These are phyloP conservation scores for Crotalus horridus DNA, from an alignment of 2,113 vertebrate genomes.

Conservation along the genomic window DNA sequence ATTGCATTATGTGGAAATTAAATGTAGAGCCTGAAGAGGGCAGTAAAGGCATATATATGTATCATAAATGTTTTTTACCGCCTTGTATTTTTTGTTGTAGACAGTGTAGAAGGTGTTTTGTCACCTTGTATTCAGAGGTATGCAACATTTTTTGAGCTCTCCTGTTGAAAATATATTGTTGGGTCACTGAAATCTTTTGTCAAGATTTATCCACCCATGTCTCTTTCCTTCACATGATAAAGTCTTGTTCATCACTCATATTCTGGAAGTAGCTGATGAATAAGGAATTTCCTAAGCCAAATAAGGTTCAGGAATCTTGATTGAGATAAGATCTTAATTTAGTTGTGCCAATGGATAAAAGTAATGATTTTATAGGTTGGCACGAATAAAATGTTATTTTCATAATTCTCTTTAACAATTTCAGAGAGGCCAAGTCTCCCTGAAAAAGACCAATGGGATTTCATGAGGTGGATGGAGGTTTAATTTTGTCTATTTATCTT, in stretches of 20 bases:
- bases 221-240: conserved; percentile 44
- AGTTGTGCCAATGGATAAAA: conserved; percentile 26
- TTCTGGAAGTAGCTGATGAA: conserved; percentile 15
- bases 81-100: conserved; percentile 29
- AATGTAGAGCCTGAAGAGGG: conserved; percentile 65
- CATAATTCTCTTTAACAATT: conserved; percentile 35
- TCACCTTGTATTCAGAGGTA: conserved; percentile 48
- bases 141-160: conserved; percentile 57
- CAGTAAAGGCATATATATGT: conserved; percentile 65
- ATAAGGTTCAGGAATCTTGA: conserved; percentile 17
- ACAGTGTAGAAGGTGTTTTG: conserved; percentile 22
- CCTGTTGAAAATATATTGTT: conserved; percentile 52
- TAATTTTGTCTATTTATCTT: conserved; percentile 34
- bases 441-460: conserved; percentile 30
- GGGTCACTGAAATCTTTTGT: conserved; percentile 63
- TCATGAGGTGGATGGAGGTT: conserved; percentile 24
- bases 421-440: conserved; percentile 24
- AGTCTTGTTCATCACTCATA: conserved; percentile 27
- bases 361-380: conserved; percentile 28
- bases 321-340: conserved; percentile 21
- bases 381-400: conserved; percentile 37
- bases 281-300: conserved; percentile 25
- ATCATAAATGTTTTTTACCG: conserved; percentile 26
- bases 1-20: background rate
- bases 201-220: conserved; percentile 49